Evolutionary conservation across 2,113 vertebrate genomes (phyloP), one percentile per base, ranked within the genome.

Genomic region (Oreochromis spilurus): DNA sequence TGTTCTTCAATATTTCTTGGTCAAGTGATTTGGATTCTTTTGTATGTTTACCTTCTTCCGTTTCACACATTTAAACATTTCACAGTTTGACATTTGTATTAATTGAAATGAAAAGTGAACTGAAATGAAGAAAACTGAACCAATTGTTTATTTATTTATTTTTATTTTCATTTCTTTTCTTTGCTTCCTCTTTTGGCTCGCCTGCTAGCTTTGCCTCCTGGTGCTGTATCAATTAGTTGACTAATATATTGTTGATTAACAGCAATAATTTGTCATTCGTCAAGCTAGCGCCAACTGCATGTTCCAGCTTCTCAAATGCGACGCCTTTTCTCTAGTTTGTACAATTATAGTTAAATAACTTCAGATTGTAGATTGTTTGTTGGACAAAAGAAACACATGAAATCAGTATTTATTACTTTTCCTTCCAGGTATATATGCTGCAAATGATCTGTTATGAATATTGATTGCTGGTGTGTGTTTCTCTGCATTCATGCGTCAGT

Each of bases 291-390:
- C 40, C 21, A 48, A 45, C 6, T 45, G 21, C 13, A 24, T 43
- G 16, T 48, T 19, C 24, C 14, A 75, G 67, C 21, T 48, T 0
- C 67, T 48, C 14, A 75, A 48, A 29, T 29, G 0, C 0, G 9
- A 7, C 5, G 1, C 11, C 65, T 48, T 75, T 75, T 72, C 21
- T 72, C 40, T 45, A 0, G 40, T 48, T 48, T 48, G 21, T 29
- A 29, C 67, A 29, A 7, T 48, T 75, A 29, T 4, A 7, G 14
- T 75, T 48, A 17, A 75, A 75, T 0, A 11, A 48, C 40, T 1
- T 48, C 67, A 17, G 24, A 75, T 29, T 48, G 50, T 5, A 48
- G 14, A 75, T 1, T 75, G 67, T 75, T 48, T 14, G 29, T 2
- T 2, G 21, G 67, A 48, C 21, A 72, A 45, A 17, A 75, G 13